Base-by-base conservation (phyloP, 2,888 invertebrate species). In the Mesochorus sp. region DNA sequence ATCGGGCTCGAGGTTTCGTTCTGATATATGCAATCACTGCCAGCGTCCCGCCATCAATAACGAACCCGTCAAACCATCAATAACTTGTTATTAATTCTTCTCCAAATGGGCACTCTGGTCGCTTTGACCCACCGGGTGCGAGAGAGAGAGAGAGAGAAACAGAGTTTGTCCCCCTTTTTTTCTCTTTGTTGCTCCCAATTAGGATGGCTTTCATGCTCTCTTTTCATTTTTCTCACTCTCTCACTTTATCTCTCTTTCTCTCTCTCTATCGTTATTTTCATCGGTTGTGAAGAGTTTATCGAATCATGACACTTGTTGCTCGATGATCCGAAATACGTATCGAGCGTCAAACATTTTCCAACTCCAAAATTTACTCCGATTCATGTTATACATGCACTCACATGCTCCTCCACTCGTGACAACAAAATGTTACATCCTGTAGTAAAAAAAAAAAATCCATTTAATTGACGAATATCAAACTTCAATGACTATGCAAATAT, bases 281-380 rank as follows among this genome's bases (percentile, higher is more conserved):
- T 57, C 34, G 44, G 1, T 21, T n/a, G n/a, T 47, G 34, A 26
- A 12, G 49, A 34, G 42, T 44, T 55, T 26, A 62, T 67, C 64
- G 68, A 68, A 80, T 79, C 76, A 82, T 82, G 80, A 82, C 82
- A 83, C 83, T 82, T 83, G 82, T 83, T 83, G 83, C 82, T 79
- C 76, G 81, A 83, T 82, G 83, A 83, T 77, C 73, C 57, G 55
- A 37, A 53, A 14, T 24, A 17, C 4, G 31, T 44, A 47, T 14
- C 64, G 8, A 34, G 51, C 39, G 39, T 59, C 68, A 42, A 49
- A 66, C 37, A 37, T 59, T 70, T 57, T 59, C 21, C 57, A 47
- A 21, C 19, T n/a, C 10, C 8, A 34, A 28, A 24, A 8, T 49
- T 64, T 47, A 37, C 21, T 24, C 17, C 10, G 47, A 8, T 17